phyloP scores from a whole-genome alignment of 2,888 invertebrate species.

The Coenonympha arcania region DNA sequence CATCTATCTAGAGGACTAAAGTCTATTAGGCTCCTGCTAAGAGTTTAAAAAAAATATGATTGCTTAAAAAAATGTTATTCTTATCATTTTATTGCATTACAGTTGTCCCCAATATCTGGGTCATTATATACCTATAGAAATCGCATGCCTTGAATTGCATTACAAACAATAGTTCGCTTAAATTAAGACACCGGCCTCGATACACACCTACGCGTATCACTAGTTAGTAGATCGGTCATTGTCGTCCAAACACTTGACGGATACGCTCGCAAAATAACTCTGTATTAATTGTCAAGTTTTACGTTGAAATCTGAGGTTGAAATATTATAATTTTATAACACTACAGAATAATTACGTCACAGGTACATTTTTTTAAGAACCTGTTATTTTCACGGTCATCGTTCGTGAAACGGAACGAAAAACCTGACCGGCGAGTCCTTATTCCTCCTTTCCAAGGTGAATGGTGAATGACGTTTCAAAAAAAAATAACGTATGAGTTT shows the following conservation, averaged over 20 bases:
- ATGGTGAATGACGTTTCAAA: slow-evolving; percentile 36
- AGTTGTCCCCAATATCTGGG: slow-evolving; percentile 13
- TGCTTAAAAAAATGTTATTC: no score
- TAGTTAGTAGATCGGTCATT: slow-evolving; percentile 51
- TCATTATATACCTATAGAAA: slow-evolving; percentile 30
- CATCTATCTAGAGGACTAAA: no score
- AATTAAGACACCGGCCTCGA: slow-evolving; percentile 54
- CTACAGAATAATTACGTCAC: slow-evolving; percentile 24
- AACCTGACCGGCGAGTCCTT: slow-evolving; percentile 46
- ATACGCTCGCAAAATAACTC: slow-evolving; percentile 19
- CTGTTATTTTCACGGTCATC: slow-evolving; percentile 31
- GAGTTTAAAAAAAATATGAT: no score
- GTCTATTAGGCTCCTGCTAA: no score
- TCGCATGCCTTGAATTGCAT: slow-evolving; percentile 52
- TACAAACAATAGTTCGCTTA: slow-evolving; percentile 47
- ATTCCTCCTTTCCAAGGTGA: slow-evolving; percentile 31
- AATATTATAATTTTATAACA: slow-evolving; percentile 17
- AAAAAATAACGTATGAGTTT: slow-evolving; percentile 45
- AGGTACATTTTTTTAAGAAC: slow-evolving; percentile 15
- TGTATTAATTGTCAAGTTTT: neutral
- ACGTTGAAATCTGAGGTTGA: neutral
- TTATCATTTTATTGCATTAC: neutral
- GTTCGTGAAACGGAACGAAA: slow-evolving; percentile 64
- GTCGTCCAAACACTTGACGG: slow-evolving; percentile 37
- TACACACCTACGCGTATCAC: slow-evolving; percentile 52